Percentiles rank a stretch among this genome's conserved stretches.
Conservation (phyloP, 2,113 vertebrate genomes). For the Uria lomvia region DNA sequence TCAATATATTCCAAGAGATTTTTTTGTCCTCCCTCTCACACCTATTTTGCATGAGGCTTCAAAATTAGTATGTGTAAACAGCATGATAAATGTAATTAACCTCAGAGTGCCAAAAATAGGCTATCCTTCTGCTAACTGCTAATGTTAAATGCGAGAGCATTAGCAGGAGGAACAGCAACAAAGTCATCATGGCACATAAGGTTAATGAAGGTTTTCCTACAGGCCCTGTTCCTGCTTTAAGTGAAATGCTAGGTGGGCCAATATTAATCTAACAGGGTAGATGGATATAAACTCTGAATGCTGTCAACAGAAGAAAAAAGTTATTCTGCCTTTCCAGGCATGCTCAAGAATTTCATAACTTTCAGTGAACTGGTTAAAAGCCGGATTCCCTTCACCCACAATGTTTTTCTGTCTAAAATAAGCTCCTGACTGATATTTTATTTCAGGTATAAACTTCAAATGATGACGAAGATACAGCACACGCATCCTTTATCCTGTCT, state of each 20-base stretch:
- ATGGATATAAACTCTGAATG: neutral
- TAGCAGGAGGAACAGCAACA: neutral
- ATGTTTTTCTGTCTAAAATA: neutral
- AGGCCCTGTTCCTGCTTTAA: neutral
- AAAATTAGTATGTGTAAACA: neutral
- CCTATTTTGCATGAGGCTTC: neutral
- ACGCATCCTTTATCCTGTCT: neutral
- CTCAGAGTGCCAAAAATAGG: neutral
- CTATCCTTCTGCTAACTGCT: neutral
- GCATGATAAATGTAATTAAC: neutral
- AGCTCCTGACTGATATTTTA: neutral
- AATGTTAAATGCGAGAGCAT: neutral
- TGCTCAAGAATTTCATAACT: neutral
- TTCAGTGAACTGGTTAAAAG: neutral
- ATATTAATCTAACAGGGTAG: neutral
- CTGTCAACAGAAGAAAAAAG: neutral
- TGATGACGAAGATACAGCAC: neutral
- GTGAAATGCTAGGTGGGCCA: fast-evolving
- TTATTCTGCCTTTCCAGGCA: neutral
- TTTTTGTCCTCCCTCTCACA: neutral
- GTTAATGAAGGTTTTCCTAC: neutral
- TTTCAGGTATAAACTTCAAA: neutral
- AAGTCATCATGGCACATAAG: neutral
- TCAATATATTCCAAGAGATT: neutral
- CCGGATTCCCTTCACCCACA: neutral